Percentiles rank a stretch among this genome's conserved stretches.
Evolutionary conservation across 2,113 vertebrate species (phyloP).

Genomic region (Strix uralensis): DNA sequence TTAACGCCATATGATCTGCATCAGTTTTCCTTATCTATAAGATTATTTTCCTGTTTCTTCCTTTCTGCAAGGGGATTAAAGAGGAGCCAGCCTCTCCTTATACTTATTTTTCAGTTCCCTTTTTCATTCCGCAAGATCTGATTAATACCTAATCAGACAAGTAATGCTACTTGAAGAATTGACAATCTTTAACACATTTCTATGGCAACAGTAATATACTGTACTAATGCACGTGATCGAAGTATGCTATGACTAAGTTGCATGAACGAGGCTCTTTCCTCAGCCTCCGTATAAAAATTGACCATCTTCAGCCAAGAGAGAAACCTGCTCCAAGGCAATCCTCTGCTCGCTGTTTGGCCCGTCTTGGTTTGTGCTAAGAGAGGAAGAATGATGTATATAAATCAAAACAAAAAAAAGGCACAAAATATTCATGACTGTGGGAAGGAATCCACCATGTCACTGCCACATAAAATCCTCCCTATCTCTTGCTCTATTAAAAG

Average conservation of each 20-base stretch:
- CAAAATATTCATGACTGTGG: constrained; percentile 66
- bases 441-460: constrained; percentile 53
- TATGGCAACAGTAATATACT: constrained; percentile 98
- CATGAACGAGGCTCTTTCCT: constrained; percentile 65
- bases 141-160: constrained; percentile 76
- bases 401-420: constrained; percentile 78
- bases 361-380: constrained; percentile 70
- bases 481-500: constrained; percentile 55
- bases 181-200: constrained; percentile 79
- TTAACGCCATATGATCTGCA: background rate
- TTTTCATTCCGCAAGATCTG: constrained; percentile 70
- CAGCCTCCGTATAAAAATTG: constrained; percentile 47
- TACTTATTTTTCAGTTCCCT: constrained; percentile 61
- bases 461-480: constrained; percentile 57
- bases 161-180: constrained; percentile 77
- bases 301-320: constrained; percentile 43
- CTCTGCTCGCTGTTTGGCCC: constrained; percentile 16
- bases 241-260: constrained; percentile 72
- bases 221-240: constrained; percentile 89
- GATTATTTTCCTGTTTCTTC: constrained; percentile 12
- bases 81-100: constrained; percentile 89
- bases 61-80: constrained; percentile 37
- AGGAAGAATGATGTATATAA: constrained; percentile 67
- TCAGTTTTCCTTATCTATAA: constrained; percentile 15
- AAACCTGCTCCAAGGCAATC: background rate